These are phyloP conservation scores for Coenobita brevimanus DNA, from an alignment of 1,140 invertebrate species.

Conservation along the genomic window DNA sequence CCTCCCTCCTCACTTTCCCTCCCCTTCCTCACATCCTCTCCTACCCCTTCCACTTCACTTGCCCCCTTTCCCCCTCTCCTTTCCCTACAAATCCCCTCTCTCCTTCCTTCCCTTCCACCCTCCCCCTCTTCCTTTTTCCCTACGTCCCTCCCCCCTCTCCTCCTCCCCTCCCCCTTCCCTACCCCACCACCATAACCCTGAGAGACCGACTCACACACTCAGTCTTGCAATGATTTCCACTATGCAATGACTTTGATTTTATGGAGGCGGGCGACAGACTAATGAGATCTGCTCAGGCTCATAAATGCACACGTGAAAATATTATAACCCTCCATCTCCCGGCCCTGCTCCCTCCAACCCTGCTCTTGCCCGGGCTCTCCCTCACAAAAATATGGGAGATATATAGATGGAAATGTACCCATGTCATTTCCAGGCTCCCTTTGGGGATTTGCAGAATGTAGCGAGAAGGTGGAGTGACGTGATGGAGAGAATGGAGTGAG, in stretches of 20 bases:
- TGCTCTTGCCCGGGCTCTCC: conserved; percentile 10
- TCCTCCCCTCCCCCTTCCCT: neutral
- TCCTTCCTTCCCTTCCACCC: neutral
- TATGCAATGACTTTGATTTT: conserved; percentile 64
- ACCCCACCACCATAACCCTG: neutral
- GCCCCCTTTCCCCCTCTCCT: no score
- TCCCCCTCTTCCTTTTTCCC: neutral
- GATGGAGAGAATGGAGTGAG: no score
- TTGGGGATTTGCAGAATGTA: conserved; percentile 3
- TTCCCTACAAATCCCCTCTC: neutral
- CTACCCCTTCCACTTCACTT: no score
- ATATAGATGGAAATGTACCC: conserved; percentile 51
- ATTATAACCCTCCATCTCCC: conserved; percentile 14
- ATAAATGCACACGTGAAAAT: conserved; percentile 57
- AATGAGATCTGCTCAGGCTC: conserved; percentile 61
- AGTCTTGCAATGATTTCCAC: conserved; percentile 60
- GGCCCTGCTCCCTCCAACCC: neutral
- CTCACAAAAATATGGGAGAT: conserved; percentile 52
- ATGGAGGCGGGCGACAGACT: conserved; percentile 57
- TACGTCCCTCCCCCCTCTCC: no score
- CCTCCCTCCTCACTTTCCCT: no score
- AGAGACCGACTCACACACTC: conserved; percentile 7
- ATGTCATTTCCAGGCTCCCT: conserved; percentile 39
- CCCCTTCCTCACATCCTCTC: no score
- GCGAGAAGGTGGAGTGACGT: conserved; percentile 1